Evolutionary conservation across 2,113 vertebrate genomes (phyloP).

Genomic region (Trichechus manatus): DNA sequence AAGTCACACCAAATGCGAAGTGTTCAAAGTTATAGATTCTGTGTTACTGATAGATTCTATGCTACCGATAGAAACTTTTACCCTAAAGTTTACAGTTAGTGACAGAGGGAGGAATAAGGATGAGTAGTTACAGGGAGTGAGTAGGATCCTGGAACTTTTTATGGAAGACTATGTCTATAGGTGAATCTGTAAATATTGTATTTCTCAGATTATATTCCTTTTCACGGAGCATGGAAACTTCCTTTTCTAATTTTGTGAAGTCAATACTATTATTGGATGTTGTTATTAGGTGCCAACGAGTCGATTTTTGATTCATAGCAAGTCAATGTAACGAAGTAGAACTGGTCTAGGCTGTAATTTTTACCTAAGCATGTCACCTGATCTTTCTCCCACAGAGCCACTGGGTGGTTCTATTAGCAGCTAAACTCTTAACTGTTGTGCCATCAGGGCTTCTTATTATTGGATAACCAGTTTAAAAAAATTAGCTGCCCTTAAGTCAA

Average conservation of each 20-base stretch:
- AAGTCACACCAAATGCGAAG: not conserved
- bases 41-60: not conserved
- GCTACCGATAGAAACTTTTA: not conserved
- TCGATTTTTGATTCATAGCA: no score
- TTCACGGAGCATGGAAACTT: not conserved
- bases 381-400: no score
- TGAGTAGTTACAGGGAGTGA: not conserved
- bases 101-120: no score
- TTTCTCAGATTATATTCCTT: not conserved
- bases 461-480: no score
- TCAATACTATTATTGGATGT: not conserved
- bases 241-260: not conserved
- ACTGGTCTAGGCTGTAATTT: no score
- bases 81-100: not conserved
- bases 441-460: no score
- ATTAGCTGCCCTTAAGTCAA: no score
- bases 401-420: no score
- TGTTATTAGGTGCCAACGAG: no score
- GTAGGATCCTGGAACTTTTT: not conserved
- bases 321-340: no score
- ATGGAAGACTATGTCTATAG: not conserved
- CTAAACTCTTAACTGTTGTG: no score
- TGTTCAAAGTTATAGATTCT: not conserved
- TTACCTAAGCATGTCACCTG: no score
- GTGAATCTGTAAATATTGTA: not conserved